Evolutionary conservation across 2,888 invertebrate genomes (phyloP), one percentile per base, ranked within the genome.

Genomic region (Drosophila limbata): DNA sequence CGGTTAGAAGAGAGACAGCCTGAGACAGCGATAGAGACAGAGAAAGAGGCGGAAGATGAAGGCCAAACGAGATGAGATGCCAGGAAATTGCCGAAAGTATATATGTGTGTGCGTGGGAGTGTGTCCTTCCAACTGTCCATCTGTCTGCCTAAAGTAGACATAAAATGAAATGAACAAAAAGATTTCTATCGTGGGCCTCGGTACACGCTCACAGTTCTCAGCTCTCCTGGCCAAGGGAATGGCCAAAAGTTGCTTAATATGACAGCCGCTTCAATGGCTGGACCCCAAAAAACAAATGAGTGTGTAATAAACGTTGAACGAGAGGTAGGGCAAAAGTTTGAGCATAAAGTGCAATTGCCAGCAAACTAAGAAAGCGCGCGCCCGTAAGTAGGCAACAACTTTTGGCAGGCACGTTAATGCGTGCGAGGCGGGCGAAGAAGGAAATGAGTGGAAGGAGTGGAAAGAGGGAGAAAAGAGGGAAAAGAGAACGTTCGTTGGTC

Each of bases 81-180:
- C 84, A 79, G 85, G 88, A 85, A 85, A 86, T 88, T 84, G 84
- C 87, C 65, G 73, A 76, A 88, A 76, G 63, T 73, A 39, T 56
- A 45, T 44, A 57, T 67, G 64, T 66, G 31, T 63, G 68, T 69
- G 44, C 35, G 57, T 62, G 50, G n/a, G 33, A 25, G 17, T 55
- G 33, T 48, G 44, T 63, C 42, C 50, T 44, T 52, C 55, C 52
- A 47, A 40, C 25, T 39, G 31, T 31, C 48, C 48, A 21, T 37
- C 52, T 61, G 40, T 61, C 60, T 65, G 60, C 10, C 15, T 15
- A 44, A 71, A 77, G 86, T 73, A 79, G 84, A 86, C 85, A 88
- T 85, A 85, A 85, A 85, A 88, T 69, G 81, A 86, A 85, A 85
- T 88, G 85, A 85, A 84, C 84, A 88, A 88, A 85, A 88, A 88